Conservation (phyloP, 2,888 invertebrate genomes). For the Camptogramma bilineatum region DNA sequence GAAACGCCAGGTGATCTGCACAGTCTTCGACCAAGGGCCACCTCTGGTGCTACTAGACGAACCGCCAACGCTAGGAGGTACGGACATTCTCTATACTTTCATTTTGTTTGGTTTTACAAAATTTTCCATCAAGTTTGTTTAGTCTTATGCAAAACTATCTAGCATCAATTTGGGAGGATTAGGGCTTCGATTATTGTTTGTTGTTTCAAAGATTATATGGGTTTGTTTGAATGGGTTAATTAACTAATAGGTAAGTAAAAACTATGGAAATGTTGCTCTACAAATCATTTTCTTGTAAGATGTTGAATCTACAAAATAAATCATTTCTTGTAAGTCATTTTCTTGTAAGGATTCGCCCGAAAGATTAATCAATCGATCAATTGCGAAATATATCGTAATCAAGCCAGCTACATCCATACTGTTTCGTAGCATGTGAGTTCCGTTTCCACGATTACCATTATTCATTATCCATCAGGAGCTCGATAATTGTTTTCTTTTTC, state of each 20-base stretch:
- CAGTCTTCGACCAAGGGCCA: slow-evolving; percentile 72
- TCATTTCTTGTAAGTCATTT: no score
- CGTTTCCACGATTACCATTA: slow-evolving; percentile 36
- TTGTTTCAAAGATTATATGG: background rate
- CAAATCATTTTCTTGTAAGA: slow-evolving; percentile 2
- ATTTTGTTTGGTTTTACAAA: background rate
- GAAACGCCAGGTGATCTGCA: slow-evolving; percentile 68
- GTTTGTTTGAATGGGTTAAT: background rate
- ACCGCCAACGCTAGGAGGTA: slow-evolving; percentile 80
- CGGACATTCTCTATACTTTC: background rate
- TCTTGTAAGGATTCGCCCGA: slow-evolving; percentile 2
- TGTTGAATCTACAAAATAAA: no score
- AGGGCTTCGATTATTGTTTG: background rate
- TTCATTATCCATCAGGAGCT: slow-evolving; percentile 35
- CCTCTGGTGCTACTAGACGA: slow-evolving; percentile 76
- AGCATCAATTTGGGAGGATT: background rate
- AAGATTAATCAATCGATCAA: slow-evolving; percentile 23
- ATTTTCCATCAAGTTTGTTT: background rate
- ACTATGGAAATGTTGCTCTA: background rate
- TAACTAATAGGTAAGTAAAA: background rate
- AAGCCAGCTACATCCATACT: slow-evolving; percentile 43
- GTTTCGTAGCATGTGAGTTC: slow-evolving; percentile 43
- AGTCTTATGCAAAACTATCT: slow-evolving; percentile 4
- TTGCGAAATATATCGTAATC: slow-evolving; percentile 29
- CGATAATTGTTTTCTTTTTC: slow-evolving; percentile 45